These are phyloP conservation scores for Stenichneumon culpator DNA, from an alignment of 2,888 invertebrate genomes.

Conservation along the genomic window DNA sequence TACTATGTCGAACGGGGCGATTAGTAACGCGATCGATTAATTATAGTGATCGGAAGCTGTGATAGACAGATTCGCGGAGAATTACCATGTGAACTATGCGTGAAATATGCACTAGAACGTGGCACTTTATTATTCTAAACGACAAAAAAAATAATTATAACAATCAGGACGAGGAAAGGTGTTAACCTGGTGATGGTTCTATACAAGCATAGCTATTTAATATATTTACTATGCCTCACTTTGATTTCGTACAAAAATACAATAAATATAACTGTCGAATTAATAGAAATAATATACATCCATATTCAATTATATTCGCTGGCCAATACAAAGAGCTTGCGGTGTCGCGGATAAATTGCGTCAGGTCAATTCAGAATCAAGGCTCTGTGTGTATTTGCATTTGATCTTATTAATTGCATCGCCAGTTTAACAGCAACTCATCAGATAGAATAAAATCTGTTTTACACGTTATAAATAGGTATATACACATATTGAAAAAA, in stretches of 20 bases:
- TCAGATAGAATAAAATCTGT: neutral
- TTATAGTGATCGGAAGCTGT: constrained; percentile 58
- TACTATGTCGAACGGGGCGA: constrained; percentile 44
- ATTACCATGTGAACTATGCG: constrained; percentile 19
- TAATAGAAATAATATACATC: constrained; percentile 1
- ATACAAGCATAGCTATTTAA: constrained; percentile 12
- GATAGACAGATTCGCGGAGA: constrained; percentile 46
- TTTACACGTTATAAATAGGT: neutral
- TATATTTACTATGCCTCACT: constrained; percentile 29
- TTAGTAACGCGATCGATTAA: constrained; percentile 56
- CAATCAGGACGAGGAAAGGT: constrained; percentile 34
- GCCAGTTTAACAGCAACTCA: constrained; percentile 19
- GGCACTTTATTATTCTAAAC: neutral
- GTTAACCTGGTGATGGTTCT: constrained; percentile 25
- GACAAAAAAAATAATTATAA: constrained; percentile 11
- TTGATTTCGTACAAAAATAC: constrained; percentile 36
- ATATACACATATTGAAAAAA: neutral
- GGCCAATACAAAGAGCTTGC: neutral
- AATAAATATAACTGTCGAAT: constrained; percentile 10
- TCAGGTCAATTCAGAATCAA: constrained; percentile 62
- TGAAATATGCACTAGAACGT: neutral
- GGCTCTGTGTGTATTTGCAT: constrained; percentile 15
- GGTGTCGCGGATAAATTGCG: neutral
- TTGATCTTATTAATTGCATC: neutral
- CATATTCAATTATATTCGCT: neutral